Percentiles rank a stretch among this genome's conserved stretches.
These are phyloP conservation scores for Todiramphus saurophagus DNA, from an alignment of 2,113 vertebrate genomes.

Conservation along the genomic window DNA sequence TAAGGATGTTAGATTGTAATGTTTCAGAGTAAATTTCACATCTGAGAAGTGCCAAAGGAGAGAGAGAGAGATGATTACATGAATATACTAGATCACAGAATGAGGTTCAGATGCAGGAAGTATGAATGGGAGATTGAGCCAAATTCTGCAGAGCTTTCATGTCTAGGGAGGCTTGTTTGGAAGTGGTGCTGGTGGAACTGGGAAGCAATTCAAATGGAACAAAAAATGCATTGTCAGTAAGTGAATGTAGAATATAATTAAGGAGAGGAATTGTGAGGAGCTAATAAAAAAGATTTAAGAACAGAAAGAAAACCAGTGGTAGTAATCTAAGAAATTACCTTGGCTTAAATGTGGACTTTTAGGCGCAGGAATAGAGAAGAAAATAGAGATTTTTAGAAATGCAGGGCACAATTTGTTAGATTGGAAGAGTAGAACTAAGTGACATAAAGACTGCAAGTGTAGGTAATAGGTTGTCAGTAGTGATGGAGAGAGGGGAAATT, in stretches of 20 bases:
- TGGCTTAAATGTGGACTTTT: neutral
- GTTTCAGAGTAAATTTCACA: constrained; percentile 13
- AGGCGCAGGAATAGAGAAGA: neutral
- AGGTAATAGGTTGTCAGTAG: neutral
- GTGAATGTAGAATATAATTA: neutral
- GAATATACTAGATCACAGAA: constrained; percentile 44
- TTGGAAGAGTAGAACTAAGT: neutral
- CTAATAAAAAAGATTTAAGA: neutral
- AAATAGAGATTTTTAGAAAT: neutral
- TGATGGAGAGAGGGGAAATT: neutral
- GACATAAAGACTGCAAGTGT: neutral
- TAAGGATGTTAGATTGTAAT: neutral
- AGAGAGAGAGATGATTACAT: neutral
- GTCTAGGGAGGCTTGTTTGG: constrained; percentile 19
- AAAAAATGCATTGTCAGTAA: constrained; percentile 45
- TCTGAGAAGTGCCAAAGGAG: constrained; percentile 13
- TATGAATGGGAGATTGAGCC: constrained; percentile 42
- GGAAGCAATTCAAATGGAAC: constrained; percentile 38
- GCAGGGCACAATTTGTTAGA: neutral
- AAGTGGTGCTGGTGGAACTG: constrained; percentile 34
- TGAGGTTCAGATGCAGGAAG: constrained; percentile 51
- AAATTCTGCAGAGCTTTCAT: neutral
- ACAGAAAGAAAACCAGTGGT: neutral
- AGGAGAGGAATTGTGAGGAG: neutral
- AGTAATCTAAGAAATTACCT: neutral